These are phyloP conservation scores for Drosophila demipolita DNA, from an alignment of 2,888 invertebrate species.

Conservation along the genomic window DNA sequence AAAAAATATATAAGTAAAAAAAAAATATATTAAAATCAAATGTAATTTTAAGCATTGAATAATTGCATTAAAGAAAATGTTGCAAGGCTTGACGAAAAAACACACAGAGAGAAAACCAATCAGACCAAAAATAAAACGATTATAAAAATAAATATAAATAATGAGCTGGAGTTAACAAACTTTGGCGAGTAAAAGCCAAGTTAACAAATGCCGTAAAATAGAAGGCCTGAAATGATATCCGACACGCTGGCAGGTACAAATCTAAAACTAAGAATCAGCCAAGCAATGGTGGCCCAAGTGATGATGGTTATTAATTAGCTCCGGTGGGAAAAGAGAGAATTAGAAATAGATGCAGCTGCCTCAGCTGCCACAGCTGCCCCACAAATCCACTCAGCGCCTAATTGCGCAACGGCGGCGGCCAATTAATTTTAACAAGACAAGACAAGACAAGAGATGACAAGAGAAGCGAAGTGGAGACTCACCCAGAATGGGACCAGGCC, in stretches of 20 bases:
- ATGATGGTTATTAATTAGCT: conserved; percentile 76
- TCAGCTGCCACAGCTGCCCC: conserved; percentile 2
- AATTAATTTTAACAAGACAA: conserved; percentile 72
- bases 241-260: conserved; percentile 5
- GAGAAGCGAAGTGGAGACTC: conserved; percentile 83
- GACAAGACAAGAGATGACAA: neutral
- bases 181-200: neutral
- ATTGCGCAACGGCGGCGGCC: conserved; percentile 53
- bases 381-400: conserved; percentile 58
- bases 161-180: neutral
- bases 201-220: neutral
- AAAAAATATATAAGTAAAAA: too few species aligned
- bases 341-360: conserved; percentile 7
- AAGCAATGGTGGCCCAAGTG: conserved; percentile 13
- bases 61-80: neutral
- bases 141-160: neutral
- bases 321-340: conserved; percentile 70
- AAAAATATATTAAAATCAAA: fast-evolving
- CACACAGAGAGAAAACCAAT: neutral
- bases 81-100: neutral
- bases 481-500: conserved; percentile 97
- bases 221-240: neutral
- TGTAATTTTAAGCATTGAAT: neutral
- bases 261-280: neutral
- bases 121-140: neutral